A percentile compares a stretch with the other conserved stretches of the same genome.
Evolutionary conservation across 1,140 invertebrate species (phyloP).

Genomic region (Brachionus manjavacas): DNA sequence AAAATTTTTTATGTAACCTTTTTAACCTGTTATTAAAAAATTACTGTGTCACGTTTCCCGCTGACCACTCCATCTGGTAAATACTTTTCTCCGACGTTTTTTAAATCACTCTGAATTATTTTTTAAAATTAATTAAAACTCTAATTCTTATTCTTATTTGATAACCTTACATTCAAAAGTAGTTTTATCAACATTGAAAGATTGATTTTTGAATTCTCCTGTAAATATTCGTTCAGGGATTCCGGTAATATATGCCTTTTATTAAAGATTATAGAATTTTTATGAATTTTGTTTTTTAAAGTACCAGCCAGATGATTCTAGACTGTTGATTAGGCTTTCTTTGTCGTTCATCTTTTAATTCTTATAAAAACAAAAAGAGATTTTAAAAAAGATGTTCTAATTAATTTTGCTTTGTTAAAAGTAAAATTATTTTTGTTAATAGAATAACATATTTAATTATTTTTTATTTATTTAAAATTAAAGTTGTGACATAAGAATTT

Average conservation of each 20-base stretch:
- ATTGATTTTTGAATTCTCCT: neutral
- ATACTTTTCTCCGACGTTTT: neutral
- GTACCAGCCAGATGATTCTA: neutral
- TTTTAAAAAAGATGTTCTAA: neutral
- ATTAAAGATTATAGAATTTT: neutral
- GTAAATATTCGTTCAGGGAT: neutral
- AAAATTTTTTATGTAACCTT: neutral
- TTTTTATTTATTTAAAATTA: neutral
- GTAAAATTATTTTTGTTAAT: neutral
- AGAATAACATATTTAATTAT: neutral
- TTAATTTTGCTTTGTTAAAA: conserved; percentile 18
- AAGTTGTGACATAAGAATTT: neutral
- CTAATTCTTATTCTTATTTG: too few relatives aligned
- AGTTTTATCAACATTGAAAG: neutral
- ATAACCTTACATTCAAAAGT: conserved; percentile 1
- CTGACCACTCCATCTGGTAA: neutral
- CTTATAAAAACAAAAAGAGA: neutral
- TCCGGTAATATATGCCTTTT: neutral
- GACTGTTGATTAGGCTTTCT: neutral
- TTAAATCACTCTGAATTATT: neutral
- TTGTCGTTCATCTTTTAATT: neutral
- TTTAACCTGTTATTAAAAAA: neutral
- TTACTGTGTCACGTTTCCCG: neutral
- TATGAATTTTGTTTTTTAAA: neutral
- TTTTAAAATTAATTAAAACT: neutral